phyloP scores from a whole-genome alignment of 2,888 invertebrate species.

The Eupithecia vulgata region DNA sequence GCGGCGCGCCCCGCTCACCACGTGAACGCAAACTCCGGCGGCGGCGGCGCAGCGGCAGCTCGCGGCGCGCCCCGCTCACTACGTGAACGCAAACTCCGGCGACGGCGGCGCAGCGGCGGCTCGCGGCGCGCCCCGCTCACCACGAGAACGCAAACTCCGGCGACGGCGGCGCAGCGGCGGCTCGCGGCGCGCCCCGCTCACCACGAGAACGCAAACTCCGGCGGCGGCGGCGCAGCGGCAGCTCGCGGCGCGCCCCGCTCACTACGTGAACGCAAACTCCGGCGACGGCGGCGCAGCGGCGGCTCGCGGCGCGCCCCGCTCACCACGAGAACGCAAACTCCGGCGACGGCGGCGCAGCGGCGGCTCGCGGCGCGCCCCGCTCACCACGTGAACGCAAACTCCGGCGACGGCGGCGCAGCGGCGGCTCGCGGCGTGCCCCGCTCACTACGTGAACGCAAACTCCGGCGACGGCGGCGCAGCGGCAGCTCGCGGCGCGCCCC shows the following conservation, averaged over 20 bases:
- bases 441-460: constrained; percentile 77
- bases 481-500: constrained; percentile 44
- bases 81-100: constrained; percentile 79
- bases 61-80: constrained; percentile 52
- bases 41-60: constrained; percentile 69
- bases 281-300: constrained; percentile 78
- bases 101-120: constrained; percentile 72
- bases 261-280: constrained; percentile 79
- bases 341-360: constrained; percentile 78
- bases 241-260: constrained; percentile 40
- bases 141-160: constrained; percentile 79
- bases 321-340: constrained; percentile 79
- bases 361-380: constrained; percentile 34
- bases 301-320: constrained; percentile 35
- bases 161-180: constrained; percentile 73
- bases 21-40: constrained; percentile 79
- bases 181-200: constrained; percentile 45
- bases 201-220: constrained; percentile 79
- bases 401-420: constrained; percentile 79
- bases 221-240: constrained; percentile 76
- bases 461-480: constrained; percentile 79
- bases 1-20: constrained; percentile 56
- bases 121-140: constrained; percentile 49
- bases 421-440: constrained; percentile 38
- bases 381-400: constrained; percentile 78